These are phyloP conservation scores for Loripinus fragilis DNA, from an alignment of 2,888 invertebrate species.

Conservation along the genomic window DNA sequence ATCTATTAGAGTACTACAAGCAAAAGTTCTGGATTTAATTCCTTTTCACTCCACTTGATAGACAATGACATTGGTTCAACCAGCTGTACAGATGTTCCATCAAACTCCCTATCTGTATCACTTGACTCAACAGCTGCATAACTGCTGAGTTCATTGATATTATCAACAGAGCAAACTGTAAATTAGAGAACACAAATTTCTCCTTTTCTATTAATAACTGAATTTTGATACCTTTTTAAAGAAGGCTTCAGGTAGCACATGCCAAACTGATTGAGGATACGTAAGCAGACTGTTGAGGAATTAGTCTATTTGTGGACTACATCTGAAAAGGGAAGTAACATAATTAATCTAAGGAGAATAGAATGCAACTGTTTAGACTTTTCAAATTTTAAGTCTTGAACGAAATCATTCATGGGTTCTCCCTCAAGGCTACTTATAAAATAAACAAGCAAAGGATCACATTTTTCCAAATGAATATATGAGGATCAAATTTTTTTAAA, in stretches of 20 bases:
- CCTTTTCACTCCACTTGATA: not conserved
- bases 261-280: too few relatives aligned
- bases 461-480: not conserved
- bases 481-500: not conserved
- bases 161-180: slow-evolving; percentile 1
- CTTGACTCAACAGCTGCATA: slow-evolving; percentile 5
- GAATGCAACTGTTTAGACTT: not conserved
- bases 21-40: not conserved
- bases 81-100: slow-evolving; percentile 29
- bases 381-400: not conserved
- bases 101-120: too few relatives aligned
- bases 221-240: too few relatives aligned
- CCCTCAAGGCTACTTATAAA: not conserved
- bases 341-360: not conserved
- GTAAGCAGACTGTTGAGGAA: too few relatives aligned
- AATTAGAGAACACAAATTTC: not conserved
- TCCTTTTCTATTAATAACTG: not conserved
- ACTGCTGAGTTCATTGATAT: slow-evolving; percentile 5
- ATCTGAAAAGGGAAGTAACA: not conserved
- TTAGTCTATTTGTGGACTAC: too few relatives aligned
- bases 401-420: not conserved
- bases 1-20: not conserved
- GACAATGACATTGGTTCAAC: slow-evolving; percentile 9
- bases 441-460: not conserved
- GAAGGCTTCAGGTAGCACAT: too few relatives aligned